phyloP scores from a whole-genome alignment of 2,797 vertebrate species.

The Podarcis lilfordi region DNA sequence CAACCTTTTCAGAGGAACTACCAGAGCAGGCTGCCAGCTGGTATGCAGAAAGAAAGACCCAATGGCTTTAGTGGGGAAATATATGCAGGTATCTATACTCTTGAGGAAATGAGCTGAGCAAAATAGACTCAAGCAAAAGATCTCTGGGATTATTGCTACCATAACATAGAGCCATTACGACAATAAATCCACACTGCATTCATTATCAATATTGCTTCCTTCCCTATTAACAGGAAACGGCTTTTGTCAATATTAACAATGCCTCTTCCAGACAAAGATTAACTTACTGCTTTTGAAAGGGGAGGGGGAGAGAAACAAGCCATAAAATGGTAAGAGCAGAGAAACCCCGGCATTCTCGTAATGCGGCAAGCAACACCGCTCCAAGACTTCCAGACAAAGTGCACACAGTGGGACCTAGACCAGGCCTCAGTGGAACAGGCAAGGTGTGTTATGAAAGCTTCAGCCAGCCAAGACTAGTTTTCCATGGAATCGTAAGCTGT shows the following conservation, averaged over 20 bases:
- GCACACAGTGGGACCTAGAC: constrained; percentile 4
- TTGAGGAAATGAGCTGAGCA: constrained; percentile 38
- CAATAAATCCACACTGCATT: neutral
- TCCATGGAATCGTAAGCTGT: constrained; percentile 3
- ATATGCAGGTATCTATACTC: constrained; percentile 21
- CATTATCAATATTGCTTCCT: neutral
- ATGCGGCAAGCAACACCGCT: neutral
- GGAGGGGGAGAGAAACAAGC: neutral
- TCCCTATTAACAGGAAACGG: neutral
- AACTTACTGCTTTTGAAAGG: neutral
- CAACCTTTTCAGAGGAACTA: neutral
- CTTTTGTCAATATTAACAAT: neutral
- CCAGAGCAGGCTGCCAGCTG: constrained; percentile 15
- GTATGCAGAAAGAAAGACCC: constrained; percentile 19
- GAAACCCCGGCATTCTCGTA: neutral
- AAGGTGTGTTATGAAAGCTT: constrained; percentile 8
- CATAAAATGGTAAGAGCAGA: neutral
- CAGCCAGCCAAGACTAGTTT: constrained; percentile 6
- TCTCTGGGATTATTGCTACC: constrained; percentile 49
- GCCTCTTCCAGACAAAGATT: neutral
- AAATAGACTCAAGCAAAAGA: constrained; percentile 36
- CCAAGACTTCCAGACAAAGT: constrained; percentile 8
- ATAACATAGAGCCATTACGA: constrained; percentile 39
- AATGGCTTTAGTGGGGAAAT: neutral
- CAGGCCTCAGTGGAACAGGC: constrained; percentile 9